Evolutionary conservation across 2,888 invertebrate species (phyloP).

Genomic region (Polydrusus pterygomalis): DNA sequence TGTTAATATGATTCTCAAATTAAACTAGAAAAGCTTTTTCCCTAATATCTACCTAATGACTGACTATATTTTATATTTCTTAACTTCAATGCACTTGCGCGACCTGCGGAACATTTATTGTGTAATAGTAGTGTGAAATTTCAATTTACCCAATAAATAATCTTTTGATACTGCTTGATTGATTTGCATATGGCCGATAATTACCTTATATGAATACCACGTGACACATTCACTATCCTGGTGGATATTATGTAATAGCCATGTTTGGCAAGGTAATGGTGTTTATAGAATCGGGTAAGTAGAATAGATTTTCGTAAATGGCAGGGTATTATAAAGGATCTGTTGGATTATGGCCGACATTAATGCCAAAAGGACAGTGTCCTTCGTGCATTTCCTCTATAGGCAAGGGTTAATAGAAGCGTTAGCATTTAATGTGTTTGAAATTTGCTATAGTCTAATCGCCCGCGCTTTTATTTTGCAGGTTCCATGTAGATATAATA

Average conservation of each 20-base stretch:
- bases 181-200: conserved; percentile 21
- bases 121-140: too few species aligned
- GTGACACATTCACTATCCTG: conserved; percentile 24
- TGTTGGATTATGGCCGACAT: conserved; percentile 11
- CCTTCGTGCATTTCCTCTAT: background rate
- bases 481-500: too few species aligned
- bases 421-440: background rate
- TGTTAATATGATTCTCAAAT: too few species aligned
- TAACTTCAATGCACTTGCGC: too few species aligned
- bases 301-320: conserved; percentile 22
- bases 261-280: conserved; percentile 16
- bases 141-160: background rate
- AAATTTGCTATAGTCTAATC: too few species aligned
- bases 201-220: conserved; percentile 20
- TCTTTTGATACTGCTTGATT: background rate
- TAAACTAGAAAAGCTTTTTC: too few species aligned
- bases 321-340: conserved; percentile 11
- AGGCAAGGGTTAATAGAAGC: background rate
- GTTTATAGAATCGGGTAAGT: conserved; percentile 16
- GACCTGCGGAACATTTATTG: too few species aligned
- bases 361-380: conserved; percentile 17
- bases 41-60: too few species aligned
- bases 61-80: too few species aligned
- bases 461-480: too few species aligned
- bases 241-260: conserved; percentile 15